Evolutionary conservation across 35 echinoderm and acorn worm species (phyloP).

Genomic region (Anneissia japonica): DNA sequence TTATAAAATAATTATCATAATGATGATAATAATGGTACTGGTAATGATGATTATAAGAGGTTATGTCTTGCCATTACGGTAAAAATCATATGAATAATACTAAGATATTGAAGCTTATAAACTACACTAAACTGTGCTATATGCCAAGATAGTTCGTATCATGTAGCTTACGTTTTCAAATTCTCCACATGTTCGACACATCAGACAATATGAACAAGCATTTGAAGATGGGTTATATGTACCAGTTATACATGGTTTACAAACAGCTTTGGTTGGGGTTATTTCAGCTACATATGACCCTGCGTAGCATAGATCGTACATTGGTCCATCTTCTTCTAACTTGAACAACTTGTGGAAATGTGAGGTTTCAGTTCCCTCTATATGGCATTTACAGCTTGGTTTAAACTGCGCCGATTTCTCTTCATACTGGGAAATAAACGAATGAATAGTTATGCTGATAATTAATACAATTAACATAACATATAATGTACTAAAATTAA

Average conservation of each 20-base stretch:
- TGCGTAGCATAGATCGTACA: neutral
- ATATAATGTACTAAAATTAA: no score
- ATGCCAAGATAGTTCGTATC: no score
- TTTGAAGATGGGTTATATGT: neutral
- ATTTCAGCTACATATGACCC: neutral
- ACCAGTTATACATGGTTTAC: neutral
- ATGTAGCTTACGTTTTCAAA: neutral
- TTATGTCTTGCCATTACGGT: no score
- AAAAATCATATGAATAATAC: no score
- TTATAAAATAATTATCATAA: no score
- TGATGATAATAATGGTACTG: no score
- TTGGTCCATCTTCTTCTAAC: neutral
- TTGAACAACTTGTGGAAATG: neutral
- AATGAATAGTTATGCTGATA: no score
- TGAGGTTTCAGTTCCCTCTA: neutral
- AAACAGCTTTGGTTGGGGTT: neutral
- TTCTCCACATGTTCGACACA: neutral
- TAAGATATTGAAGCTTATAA: no score
- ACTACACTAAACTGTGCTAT: no score
- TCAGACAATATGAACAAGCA: neutral
- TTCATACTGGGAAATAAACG: neutral
- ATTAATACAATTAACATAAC: no score
- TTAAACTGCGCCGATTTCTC: neutral
- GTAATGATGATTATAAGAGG: no score
- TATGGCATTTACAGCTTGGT: neutral